Base-by-base conservation (phyloP, 1,140 invertebrate genomes). In the Ceratitis capitata region DNA sequence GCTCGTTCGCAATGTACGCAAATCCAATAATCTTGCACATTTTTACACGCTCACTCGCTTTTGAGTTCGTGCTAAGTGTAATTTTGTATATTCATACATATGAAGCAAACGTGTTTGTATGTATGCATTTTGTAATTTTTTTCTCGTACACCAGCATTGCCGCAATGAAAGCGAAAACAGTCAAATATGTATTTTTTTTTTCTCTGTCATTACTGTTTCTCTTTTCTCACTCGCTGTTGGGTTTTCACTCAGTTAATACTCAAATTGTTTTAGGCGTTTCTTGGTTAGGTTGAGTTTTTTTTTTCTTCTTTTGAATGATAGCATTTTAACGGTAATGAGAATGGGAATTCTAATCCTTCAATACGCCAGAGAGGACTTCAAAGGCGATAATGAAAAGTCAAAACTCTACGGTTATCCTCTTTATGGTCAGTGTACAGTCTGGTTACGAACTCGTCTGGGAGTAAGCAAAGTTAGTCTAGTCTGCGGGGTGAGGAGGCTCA, bases 141-240 rank as follows among this genome's bases (percentile, higher is more conserved):
- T 45, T 78, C 45, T 78, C 23, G 6, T 3, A 45, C 7, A 16
- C n/a, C 39, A 78, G 10, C 14, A 0, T 39, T 78, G 7, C 3
- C 39, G 12, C 23, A 84, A 69, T 84, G 85, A 85, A 85, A 85
- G 58, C 85, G 82, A 85, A 85, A 83, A 51, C 32, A 84, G 78
- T 56, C n/a, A n/a, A n/a, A n/a, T n/a, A n/a, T 85, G 58, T 58
- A 84, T 83, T 85, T 74, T 16, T n/a, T 47, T 85, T 45, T 29
- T n/a, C 7, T 45, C 12, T 53, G 45, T 14, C 12, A 39, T 12
- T 83, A 9, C 16, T 9, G 32, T 19, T 69, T 69, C 39, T 19
- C 58, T n/a, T n/a, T n/a, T n/a, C 51, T 56, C 51, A 19, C 23
- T 56, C 14, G 51, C 12, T 29, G 29, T 29, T n/a, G n/a, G n/a